These are phyloP conservation scores for Anniella stebbinsi DNA, from an alignment of 2,797 vertebrate genomes.

Conservation along the genomic window DNA sequence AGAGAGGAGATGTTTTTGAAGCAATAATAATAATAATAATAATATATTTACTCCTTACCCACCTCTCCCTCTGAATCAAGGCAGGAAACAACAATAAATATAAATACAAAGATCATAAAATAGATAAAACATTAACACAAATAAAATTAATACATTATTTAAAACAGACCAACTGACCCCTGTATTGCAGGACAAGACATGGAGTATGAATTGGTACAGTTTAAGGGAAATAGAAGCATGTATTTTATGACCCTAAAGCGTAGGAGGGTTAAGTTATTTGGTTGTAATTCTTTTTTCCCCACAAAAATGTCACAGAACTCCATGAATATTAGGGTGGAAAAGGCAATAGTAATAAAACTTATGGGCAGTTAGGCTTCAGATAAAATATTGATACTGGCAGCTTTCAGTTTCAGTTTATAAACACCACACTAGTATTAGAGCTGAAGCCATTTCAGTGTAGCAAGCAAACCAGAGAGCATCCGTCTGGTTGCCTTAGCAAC, in stretches of 20 bases:
- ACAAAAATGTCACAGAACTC: constrained; percentile 49
- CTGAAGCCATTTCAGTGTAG: background rate
- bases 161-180: background rate
- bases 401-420: constrained; percentile 54
- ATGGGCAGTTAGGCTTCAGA: constrained; percentile 36
- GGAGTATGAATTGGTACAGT: background rate
- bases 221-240: background rate
- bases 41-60: no score
- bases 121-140: no score
- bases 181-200: background rate
- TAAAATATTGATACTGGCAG: constrained; percentile 50
- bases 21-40: no score
- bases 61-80: no score
- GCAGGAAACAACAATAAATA: no score
- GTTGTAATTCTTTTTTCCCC: constrained; percentile 34
- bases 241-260: background rate
- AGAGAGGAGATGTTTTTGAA: background rate
- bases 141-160: no score
- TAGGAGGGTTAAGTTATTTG: constrained; percentile 11
- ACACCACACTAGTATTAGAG: background rate
- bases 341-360: constrained; percentile 51
- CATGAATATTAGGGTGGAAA: constrained; percentile 37
- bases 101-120: no score
- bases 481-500: background rate
- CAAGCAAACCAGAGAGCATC: background rate